Conservation (phyloP, 30 jellyfish, hydroid and myxozoan species). For the Nemopilema nomurai region DNA sequence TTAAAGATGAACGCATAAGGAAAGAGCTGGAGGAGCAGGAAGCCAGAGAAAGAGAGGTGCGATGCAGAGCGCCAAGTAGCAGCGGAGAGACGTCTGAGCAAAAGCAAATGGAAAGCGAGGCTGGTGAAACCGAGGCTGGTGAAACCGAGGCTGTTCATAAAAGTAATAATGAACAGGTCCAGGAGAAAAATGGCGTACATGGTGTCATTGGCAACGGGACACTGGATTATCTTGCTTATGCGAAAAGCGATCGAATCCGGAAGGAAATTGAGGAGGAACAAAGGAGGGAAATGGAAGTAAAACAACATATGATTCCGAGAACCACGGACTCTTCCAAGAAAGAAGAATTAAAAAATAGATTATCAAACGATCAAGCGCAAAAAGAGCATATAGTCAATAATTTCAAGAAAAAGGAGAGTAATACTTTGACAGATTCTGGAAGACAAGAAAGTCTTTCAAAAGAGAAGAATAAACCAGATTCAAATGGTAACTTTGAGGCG, state of each 20-base stretch:
- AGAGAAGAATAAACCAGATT: background rate
- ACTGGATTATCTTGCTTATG: background rate
- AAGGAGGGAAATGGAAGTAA: constrained; percentile 14
- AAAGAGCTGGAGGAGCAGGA: constrained; percentile 59
- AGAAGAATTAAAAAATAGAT: background rate
- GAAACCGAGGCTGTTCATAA: background rate
- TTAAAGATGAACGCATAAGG: constrained; percentile 53
- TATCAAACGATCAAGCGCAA: background rate
- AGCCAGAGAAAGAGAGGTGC: constrained; percentile 40
- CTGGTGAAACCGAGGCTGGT: background rate
- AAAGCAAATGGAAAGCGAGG: background rate
- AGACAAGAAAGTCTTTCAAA: background rate
- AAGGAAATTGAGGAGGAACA: constrained; percentile 27
- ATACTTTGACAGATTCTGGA: background rate
- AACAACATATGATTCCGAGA: background rate
- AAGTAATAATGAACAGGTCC: background rate
- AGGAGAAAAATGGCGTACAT: background rate
- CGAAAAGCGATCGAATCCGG: constrained; percentile 11
- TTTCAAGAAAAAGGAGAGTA: background rate
- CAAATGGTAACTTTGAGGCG: background rate
- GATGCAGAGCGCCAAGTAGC: background rate
- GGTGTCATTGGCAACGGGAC: background rate
- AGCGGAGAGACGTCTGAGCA: background rate
- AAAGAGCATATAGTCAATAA: background rate
- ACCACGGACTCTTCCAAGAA: background rate